Percentiles rank a stretch among this genome's conserved stretches.
phyloP scores from a whole-genome alignment of 2,888 invertebrate genomes.

The Drosophila mettleri region DNA sequence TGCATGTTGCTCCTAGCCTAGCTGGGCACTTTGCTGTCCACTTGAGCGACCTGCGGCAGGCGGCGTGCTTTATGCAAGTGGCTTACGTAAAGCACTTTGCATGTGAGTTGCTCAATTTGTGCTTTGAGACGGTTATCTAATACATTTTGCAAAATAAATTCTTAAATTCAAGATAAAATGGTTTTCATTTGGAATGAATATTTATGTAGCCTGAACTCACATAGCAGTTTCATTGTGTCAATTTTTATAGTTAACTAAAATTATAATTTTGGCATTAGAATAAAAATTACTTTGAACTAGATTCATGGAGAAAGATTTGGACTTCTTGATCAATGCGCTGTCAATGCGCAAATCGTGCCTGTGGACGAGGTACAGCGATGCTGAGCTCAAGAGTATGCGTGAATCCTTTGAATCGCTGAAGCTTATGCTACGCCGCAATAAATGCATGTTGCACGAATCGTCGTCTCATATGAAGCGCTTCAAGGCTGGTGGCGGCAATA shows the following conservation, averaged over 20 bases:
- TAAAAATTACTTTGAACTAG: not conserved
- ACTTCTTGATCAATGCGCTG: constrained; percentile 61
- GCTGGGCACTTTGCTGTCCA: constrained; percentile 45
- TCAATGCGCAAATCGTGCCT: constrained; percentile 49
- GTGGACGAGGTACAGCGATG: constrained; percentile 28
- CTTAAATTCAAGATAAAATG: not conserved
- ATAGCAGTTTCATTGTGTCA: not conserved
- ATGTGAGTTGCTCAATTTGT: constrained; percentile 58
- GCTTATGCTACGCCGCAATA: constrained; percentile 29
- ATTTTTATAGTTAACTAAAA: not conserved
- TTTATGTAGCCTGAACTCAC: too few relatives aligned
- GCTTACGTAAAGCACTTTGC: constrained; percentile 28
- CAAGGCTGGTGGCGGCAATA: constrained; percentile 56
- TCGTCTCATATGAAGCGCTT: constrained; percentile 23
- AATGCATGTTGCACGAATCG: not conserved
- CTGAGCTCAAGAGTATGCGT: constrained; percentile 64
- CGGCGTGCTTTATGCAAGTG: not conserved
- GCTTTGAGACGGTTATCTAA: constrained; percentile 22
- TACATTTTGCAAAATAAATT: not conserved
- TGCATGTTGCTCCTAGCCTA: constrained; percentile 15
- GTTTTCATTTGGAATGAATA: too few relatives aligned
- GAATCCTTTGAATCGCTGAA: constrained; percentile 51
- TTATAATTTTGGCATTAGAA: constrained; percentile 1
- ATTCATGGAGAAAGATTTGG: constrained; percentile 61
- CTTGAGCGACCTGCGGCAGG: constrained; percentile 11